Evolutionary conservation across 2,888 invertebrate genomes (phyloP).

Genomic region (Cerceris ruficornis): DNA sequence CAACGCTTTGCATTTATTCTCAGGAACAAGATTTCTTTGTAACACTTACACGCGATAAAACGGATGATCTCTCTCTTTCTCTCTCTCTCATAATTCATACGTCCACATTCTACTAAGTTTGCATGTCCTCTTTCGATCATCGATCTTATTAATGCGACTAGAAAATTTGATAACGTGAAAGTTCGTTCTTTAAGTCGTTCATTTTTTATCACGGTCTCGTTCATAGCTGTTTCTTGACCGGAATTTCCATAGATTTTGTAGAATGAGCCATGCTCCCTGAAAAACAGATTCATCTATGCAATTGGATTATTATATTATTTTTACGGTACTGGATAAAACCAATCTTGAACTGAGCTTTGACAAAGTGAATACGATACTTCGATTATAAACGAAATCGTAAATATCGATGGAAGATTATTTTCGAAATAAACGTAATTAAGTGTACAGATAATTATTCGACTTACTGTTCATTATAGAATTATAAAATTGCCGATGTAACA

Average conservation of each 20-base stretch:
- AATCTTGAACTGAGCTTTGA: slow-evolving; percentile 53
- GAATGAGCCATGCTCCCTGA: slow-evolving; percentile 69
- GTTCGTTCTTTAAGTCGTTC: slow-evolving; percentile 47
- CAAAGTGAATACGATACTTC: slow-evolving; percentile 5
- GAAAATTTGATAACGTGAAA: slow-evolving; percentile 63
- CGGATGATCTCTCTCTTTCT: slow-evolving; percentile 39
- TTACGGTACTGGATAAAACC: slow-evolving; percentile 5
- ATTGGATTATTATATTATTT: background rate
- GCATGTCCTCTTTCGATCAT: slow-evolving; percentile 30
- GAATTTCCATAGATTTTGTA: slow-evolving; percentile 62
- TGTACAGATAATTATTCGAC: background rate
- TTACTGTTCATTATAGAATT: background rate
- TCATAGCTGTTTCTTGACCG: slow-evolving; percentile 70
- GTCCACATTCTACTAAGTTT: slow-evolving; percentile 27
- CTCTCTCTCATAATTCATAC: slow-evolving; percentile 32
- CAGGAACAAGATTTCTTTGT: slow-evolving; percentile 51
- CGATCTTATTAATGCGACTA: slow-evolving; percentile 69
- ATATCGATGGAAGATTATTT: slow-evolving; percentile 9
- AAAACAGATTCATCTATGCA: slow-evolving; percentile 44
- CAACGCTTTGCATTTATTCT: slow-evolving; percentile 53
- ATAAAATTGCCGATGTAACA: background rate
- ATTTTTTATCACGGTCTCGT: slow-evolving; percentile 33
- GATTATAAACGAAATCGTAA: slow-evolving; percentile 2
- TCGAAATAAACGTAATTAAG: slow-evolving; percentile 2
- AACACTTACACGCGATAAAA: slow-evolving; percentile 49